These are phyloP conservation scores for Homarus gammarus DNA, from an alignment of 2,888 invertebrate species.

Conservation along the genomic window DNA sequence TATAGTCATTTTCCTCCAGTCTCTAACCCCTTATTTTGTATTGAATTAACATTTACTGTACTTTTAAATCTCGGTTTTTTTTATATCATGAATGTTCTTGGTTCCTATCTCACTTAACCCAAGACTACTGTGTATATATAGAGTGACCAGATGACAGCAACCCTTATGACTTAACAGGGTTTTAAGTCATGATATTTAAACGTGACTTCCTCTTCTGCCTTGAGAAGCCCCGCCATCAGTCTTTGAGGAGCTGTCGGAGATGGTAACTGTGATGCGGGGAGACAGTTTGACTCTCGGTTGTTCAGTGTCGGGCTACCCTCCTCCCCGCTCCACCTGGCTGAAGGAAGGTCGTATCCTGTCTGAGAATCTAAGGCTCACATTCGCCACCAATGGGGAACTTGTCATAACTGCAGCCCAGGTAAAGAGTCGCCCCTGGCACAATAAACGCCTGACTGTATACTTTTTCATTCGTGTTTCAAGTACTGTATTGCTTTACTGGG, in stretches of 20 bases:
- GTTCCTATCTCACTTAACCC: too few relatives aligned
- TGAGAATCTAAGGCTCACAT: constrained; percentile 12
- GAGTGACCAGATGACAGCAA: too few relatives aligned
- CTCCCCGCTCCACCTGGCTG: constrained; percentile 79
- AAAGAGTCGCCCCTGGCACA: neutral
- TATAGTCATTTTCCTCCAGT: too few relatives aligned
- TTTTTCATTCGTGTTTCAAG: too few relatives aligned
- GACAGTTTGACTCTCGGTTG: constrained; percentile 78
- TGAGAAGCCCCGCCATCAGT: constrained; percentile 60
- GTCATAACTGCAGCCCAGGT: constrained; percentile 53
- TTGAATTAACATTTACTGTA: too few relatives aligned
- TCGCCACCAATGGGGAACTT: constrained; percentile 56
- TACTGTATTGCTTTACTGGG: too few relatives aligned
- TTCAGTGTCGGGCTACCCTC: constrained; percentile 79
- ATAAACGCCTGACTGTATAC: too few relatives aligned
- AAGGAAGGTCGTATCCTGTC: constrained; percentile 76
- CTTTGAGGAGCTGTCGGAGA: constrained; percentile 47
- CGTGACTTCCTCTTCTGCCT: neutral
- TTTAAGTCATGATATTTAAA: neutral
- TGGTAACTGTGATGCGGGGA: constrained; percentile 77
- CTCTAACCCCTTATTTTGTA: too few relatives aligned
- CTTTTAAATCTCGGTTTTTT: too few relatives aligned
- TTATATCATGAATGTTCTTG: too few relatives aligned
- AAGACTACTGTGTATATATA: too few relatives aligned
- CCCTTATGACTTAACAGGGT: too few relatives aligned